Percentiles rank a stretch among this genome's conserved stretches.
Evolutionary conservation across 1,140 invertebrate genomes (phyloP).

Genomic region (Bursaphelenchus mucronatus): DNA sequence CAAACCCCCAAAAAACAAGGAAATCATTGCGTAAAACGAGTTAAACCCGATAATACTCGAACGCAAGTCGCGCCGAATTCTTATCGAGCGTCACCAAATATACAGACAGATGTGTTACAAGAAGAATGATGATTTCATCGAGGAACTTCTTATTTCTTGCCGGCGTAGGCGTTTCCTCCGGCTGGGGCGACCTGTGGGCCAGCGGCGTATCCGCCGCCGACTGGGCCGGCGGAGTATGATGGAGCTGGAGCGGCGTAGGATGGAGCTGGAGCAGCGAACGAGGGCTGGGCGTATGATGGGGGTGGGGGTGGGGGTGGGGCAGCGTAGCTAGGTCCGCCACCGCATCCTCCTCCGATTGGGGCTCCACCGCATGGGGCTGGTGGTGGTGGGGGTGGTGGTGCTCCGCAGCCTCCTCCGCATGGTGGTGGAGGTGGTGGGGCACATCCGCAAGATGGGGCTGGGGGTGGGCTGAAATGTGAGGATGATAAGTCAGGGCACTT

Average conservation of each 20-base stretch:
- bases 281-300: slow-evolving; percentile 11
- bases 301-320: neutral
- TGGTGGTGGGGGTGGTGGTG: neutral
- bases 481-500: neutral
- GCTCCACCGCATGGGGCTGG: slow-evolving; percentile 18
- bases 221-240: slow-evolving; percentile 7
- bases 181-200: slow-evolving; percentile 6
- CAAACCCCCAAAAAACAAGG: too few species aligned
- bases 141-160: neutral
- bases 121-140: too few species aligned
- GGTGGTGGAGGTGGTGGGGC: slow-evolving; percentile 12
- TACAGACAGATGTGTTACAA: too few species aligned
- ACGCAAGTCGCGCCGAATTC: too few species aligned
- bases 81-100: too few species aligned
- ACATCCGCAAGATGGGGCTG: neutral
- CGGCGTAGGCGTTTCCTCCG: slow-evolving; percentile 18
- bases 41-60: too few species aligned
- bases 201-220: slow-evolving; percentile 21
- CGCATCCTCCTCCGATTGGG: slow-evolving; percentile 16
- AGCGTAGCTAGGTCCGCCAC: slow-evolving; percentile 16
- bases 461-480: neutral
- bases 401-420: slow-evolving; percentile 16
- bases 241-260: neutral
- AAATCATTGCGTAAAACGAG: too few species aligned
- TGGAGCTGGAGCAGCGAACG: slow-evolving; percentile 5